Evolutionary conservation across 2,113 vertebrate genomes (phyloP).

Genomic region (Turdus rufiventris): DNA sequence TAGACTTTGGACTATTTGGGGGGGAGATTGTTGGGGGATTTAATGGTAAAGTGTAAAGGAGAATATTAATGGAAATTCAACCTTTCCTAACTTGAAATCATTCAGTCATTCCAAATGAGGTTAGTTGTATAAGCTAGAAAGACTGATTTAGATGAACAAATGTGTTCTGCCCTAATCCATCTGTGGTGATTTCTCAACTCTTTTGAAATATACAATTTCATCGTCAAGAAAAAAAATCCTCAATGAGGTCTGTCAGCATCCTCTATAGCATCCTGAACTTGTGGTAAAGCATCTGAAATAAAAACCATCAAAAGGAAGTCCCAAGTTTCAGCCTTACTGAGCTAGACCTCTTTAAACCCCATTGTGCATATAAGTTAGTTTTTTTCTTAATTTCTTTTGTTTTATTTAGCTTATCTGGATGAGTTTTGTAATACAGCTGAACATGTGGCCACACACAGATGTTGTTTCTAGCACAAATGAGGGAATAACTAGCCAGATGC

Average conservation of each 20-base stretch:
- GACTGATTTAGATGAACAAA: background rate
- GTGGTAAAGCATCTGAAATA: background rate
- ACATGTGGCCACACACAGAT: background rate
- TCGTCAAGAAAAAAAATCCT: background rate
- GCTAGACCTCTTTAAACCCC: background rate
- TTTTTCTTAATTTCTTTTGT: background rate
- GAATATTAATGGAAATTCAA: background rate
- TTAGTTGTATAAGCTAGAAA: background rate
- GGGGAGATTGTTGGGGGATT: fast-evolving
- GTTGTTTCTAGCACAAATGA: background rate
- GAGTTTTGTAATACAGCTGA: background rate
- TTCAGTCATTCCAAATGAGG: background rate
- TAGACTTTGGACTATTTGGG: background rate
- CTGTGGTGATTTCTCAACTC: background rate
- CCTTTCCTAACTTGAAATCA: background rate
- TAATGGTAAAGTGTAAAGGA: background rate
- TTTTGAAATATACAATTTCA: background rate
- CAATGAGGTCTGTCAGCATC: background rate
- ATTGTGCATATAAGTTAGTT: background rate
- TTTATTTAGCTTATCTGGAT: background rate
- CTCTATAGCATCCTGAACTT: background rate
- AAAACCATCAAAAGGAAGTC: background rate
- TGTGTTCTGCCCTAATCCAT: background rate
- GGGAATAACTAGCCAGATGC: background rate
- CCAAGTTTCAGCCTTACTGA: background rate